These are phyloP conservation scores for Hassar affinis DNA, from an alignment of 2,113 vertebrate genomes.

Conservation along the genomic window DNA sequence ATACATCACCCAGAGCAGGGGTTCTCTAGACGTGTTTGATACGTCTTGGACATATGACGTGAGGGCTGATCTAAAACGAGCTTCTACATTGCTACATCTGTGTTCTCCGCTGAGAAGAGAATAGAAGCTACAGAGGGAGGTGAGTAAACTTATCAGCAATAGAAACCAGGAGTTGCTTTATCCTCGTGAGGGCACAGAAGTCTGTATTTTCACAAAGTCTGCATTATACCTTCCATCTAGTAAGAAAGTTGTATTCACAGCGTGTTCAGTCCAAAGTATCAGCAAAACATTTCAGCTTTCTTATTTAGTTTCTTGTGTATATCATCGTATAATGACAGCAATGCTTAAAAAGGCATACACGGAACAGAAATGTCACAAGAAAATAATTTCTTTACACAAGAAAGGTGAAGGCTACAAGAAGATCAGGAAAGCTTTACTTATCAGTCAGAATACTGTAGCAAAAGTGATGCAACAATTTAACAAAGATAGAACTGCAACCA, in stretches of 20 bases:
- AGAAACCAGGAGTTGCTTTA: not conserved
- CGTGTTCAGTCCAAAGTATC: not conserved
- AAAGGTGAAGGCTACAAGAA: no score
- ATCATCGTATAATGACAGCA: no score
- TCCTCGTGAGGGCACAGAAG: not conserved
- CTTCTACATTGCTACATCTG: not conserved
- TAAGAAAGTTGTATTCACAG: not conserved
- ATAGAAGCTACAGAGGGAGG: not conserved
- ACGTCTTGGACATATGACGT: not conserved
- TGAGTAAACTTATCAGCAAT: not conserved
- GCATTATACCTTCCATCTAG: not conserved
- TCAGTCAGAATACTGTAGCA: no score
- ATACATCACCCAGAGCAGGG: not conserved
- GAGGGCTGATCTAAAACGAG: no score
- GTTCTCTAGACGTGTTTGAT: not conserved
- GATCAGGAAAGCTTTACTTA: no score
- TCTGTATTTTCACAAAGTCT: not conserved
- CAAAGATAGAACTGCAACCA: no score
- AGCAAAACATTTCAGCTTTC: not conserved
- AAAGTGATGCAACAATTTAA: no score
- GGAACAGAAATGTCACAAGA: no score
- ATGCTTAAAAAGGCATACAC: no score
- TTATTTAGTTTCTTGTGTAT: not conserved
- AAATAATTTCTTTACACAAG: no score
- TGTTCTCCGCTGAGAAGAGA: not conserved